Conservation (phyloP, 2,797 vertebrate species). For the Gymnothorax javanicus region DNA sequence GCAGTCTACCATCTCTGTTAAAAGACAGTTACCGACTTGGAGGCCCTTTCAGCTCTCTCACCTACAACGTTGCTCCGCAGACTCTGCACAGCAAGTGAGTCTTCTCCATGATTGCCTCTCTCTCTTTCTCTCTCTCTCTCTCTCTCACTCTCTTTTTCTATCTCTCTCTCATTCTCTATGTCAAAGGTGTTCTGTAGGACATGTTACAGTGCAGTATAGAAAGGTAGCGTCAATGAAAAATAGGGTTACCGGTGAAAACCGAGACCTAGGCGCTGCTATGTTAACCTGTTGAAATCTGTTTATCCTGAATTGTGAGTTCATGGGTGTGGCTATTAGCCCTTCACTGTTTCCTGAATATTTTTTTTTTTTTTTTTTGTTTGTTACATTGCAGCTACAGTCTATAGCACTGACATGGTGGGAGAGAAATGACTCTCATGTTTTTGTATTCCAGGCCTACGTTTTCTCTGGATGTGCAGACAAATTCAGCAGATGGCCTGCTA, state of each 20-base stretch:
- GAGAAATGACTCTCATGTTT: background rate
- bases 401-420: background rate
- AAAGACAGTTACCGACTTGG: slow-evolving; percentile 73
- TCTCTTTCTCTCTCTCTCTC: background rate
- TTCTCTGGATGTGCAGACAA: slow-evolving; percentile 81
- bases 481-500: slow-evolving; percentile 79
- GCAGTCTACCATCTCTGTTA: slow-evolving; percentile 57
- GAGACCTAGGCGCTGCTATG: background rate
- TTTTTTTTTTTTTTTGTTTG: background rate
- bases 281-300: background rate
- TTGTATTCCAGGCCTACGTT: slow-evolving; percentile 76
- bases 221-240: background rate
- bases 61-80: slow-evolving; percentile 72
- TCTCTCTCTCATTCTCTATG: background rate
- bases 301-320: background rate
- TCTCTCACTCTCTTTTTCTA: background rate
- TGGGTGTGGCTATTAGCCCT: background rate
- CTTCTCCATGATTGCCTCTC: background rate
- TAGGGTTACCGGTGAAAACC: background rate
- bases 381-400: background rate
- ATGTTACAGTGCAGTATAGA: background rate
- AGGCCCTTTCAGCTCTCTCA: slow-evolving; percentile 74
- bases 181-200: background rate
- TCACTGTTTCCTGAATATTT: background rate
- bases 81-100: slow-evolving; percentile 76